Percentiles rank a stretch among this genome's conserved stretches.
Evolutionary conservation across 2,113 vertebrate genomes (phyloP).

Genomic region (Galeopterus variegatus): DNA sequence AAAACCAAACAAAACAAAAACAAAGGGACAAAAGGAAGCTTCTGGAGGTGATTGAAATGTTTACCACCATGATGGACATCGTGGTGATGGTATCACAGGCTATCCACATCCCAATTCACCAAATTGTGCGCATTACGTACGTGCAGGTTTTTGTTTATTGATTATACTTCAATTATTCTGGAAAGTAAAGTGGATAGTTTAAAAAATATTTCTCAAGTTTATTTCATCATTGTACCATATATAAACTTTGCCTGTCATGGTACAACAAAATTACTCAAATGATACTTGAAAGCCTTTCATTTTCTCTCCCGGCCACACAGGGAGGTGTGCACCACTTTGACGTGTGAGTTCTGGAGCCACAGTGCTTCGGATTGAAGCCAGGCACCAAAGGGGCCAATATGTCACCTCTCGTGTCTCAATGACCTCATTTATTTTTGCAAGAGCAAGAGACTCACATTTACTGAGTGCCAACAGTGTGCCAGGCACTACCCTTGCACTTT

Average conservation of each 20-base stretch:
- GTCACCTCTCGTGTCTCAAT: fast-evolving
- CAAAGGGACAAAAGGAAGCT: background rate
- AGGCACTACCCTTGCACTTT: background rate
- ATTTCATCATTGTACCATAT: background rate
- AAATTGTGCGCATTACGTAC: no score
- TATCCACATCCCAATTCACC: background rate
- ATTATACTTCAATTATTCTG: no score
- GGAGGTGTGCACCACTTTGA: background rate
- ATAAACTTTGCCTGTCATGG: background rate
- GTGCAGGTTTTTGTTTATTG: background rate
- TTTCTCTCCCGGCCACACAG: fast-evolving
- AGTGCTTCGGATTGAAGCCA: background rate
- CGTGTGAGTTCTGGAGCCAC: background rate
- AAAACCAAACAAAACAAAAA: background rate
- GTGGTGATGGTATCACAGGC: background rate
- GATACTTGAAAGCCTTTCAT: fast-evolving
- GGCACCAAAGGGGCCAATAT: fast-evolving
- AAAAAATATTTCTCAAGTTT: background rate
- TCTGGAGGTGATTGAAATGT: background rate
- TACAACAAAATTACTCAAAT: background rate
- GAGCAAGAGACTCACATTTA: background rate
- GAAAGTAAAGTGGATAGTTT: background rate
- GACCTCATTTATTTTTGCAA: background rate
- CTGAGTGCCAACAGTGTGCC: background rate
- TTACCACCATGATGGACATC: background rate